Percentiles rank a stretch among this genome's conserved stretches.
phyloP scores from a whole-genome alignment of 2,113 vertebrate species.

The Alligator sinensis region DNA sequence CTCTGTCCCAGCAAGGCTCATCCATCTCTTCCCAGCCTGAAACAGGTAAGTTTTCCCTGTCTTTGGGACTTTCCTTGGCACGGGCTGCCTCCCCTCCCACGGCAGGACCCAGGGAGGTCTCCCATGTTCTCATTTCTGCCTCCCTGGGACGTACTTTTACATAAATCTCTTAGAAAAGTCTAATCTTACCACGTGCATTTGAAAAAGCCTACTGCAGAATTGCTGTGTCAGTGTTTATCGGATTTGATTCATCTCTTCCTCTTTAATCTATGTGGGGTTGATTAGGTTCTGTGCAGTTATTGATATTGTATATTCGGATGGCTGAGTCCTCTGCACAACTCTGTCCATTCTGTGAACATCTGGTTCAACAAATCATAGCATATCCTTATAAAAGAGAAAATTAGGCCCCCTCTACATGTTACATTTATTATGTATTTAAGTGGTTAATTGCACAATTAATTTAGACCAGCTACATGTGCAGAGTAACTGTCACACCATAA shows the following conservation, averaged over 20 bases:
- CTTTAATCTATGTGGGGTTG: not conserved
- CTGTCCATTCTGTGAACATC: not conserved
- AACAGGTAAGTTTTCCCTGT: too few relatives aligned
- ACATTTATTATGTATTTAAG: too few relatives aligned
- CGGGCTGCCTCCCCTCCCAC: too few relatives aligned
- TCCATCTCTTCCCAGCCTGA: too few relatives aligned
- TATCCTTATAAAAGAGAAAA: not conserved
- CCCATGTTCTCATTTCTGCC: too few relatives aligned
- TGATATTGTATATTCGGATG: not conserved
- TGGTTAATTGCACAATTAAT: too few relatives aligned
- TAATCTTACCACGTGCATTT: fast-evolving
- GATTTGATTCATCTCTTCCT: not conserved
- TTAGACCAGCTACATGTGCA: too few relatives aligned
- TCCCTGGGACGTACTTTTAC: not conserved
- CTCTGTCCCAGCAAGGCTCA: too few relatives aligned
- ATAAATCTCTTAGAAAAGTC: not conserved
- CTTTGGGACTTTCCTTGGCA: too few relatives aligned
- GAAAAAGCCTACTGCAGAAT: not conserved
- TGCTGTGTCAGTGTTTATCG: not conserved
- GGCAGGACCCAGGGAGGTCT: too few relatives aligned
- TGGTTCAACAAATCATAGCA: not conserved
- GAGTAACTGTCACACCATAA: too few relatives aligned
- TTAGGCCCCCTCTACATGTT: too few relatives aligned
- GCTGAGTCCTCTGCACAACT: fast-evolving
- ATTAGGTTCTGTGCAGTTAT: not conserved